Evolutionary conservation across 2,888 invertebrate species (phyloP), one percentile per base, ranked within the genome.

Genomic region (Incurvaria masculella): DNA sequence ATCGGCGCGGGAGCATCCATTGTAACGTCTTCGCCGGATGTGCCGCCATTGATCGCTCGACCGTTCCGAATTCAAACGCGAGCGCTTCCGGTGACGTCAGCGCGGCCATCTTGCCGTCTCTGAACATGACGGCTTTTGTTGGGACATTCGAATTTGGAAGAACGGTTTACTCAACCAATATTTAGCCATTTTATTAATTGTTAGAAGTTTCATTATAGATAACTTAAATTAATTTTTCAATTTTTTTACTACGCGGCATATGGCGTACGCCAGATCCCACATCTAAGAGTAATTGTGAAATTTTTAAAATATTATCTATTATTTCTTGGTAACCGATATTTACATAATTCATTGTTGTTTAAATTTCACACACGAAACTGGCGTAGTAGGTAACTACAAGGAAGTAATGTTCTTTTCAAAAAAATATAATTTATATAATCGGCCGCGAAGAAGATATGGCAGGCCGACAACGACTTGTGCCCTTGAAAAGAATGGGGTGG

Each of bases 1-100:
- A 33, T 14, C 33, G 33, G 33, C 33, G 33, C 23, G 23, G 23
- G 52, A 63, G 66, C 73, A 69, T 58, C 69, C 71, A 75, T 67
- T 66, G 75, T 69, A 72, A 72, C 75, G 76, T 78, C 76, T 76
- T 76, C 73, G 60, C 73, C 75, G 76, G 76, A 78, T 76, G 76
- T 73, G 64, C 75, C 72, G 70, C 74, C 75, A 75, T 72, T 74
- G 74, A 72, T 68, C 74, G 72, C 71, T 75, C 73, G 76, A 78
- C 76, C 76, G 74, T 75, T 72, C 73, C 69, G 69, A 78, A 78
- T 75, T 76, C 73, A 74, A 75, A 74, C 75, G 75, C 75, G 75
- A 76, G 76, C 64, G 65, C 67, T 69, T 76, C 76, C 76, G 76
- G 76, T 73, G 65, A 68, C 74, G 74, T 75, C 74, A 74, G 53